Evolutionary conservation across 2,797 vertebrate species (phyloP).

Genomic region (Pangasius larnaudii): DNA sequence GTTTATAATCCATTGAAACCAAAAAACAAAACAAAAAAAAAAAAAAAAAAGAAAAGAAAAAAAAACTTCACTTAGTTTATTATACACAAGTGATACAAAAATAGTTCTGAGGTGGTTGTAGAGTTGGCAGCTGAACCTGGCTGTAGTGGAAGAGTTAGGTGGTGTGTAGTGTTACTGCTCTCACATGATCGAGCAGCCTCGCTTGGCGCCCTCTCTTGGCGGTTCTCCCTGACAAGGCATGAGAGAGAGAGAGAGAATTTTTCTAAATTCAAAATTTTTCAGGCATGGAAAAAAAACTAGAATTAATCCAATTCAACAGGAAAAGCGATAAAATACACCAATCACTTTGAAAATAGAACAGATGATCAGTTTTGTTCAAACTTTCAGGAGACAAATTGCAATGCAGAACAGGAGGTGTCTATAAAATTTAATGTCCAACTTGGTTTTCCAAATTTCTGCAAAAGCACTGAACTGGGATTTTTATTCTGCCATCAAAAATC

Average conservation of each 20-base stretch:
- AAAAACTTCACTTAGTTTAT: slow-evolving; percentile 49
- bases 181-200: slow-evolving; percentile 86
- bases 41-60: slow-evolving; percentile 33
- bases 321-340: neutral
- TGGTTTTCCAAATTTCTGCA: neutral
- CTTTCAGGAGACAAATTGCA: neutral
- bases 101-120: slow-evolving; percentile 78
- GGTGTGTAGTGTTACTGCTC: slow-evolving; percentile 50
- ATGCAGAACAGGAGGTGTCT: neutral
- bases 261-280: neutral
- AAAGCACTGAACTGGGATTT: neutral
- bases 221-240: slow-evolving; percentile 72
- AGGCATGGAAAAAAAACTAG: neutral
- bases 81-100: slow-evolving; percentile 80
- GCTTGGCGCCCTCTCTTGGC: slow-evolving; percentile 62
- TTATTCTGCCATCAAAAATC: no score
- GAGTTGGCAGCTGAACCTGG: slow-evolving; percentile 70
- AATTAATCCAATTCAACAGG: neutral
- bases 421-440: neutral
- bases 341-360: neutral
- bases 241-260: no score
- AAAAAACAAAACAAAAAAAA: neutral
- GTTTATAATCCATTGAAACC: slow-evolving; percentile 58
- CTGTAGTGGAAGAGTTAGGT: slow-evolving; percentile 59
- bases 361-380: neutral